Evolutionary conservation across 2,888 invertebrate genomes (phyloP), one percentile per base, ranked within the genome.

Genomic region (Portevinia maculata): DNA sequence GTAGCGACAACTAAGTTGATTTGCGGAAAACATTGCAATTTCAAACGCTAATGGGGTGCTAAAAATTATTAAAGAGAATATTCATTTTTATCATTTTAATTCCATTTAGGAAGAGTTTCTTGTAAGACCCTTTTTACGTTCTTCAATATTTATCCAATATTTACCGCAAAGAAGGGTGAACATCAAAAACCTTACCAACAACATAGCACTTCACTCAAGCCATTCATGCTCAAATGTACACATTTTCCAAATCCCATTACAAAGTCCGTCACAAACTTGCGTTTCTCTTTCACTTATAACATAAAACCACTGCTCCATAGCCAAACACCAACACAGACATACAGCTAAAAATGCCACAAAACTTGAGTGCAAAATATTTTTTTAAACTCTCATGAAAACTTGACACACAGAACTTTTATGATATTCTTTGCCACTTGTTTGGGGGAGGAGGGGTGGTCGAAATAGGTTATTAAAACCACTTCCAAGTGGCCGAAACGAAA

Each of bases 381-480:
- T 55, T 53, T 57, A 6, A 53, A 62, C 67, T 69, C 69, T 79
- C 48, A 79, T 69, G 69, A 79, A 74, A 75, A 75, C 75, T 79
- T 79, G 79, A 79, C 79, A 75, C 69, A 79, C 69, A 79, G 41
- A 79, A 79, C 34, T 74, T 74, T 79, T 67, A 41, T 71, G 41
- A 52, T 50, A 55, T 60, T 48, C 30, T 34, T 39, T 48, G 57
- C 39, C 60, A 65, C 50, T 73, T 37, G 17, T 5, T 7, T 15
- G 15, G 5, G 4, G 11, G 34, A 34, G 41, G 24, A 34, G 11
- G 9, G 7, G 17, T n/a, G n/a, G n/a, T n/a, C n/a, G 41, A 57
- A 30, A 5, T 30, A 52, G 52, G n/a, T n/a, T n/a, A n/a, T n/a
- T 15, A 39, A 19, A 44, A 37, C 13, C 37, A 15, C 34, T 53